Base-by-base conservation (phyloP, 2,797 vertebrate genomes). In the Triplophysa yarkandensis region DNA sequence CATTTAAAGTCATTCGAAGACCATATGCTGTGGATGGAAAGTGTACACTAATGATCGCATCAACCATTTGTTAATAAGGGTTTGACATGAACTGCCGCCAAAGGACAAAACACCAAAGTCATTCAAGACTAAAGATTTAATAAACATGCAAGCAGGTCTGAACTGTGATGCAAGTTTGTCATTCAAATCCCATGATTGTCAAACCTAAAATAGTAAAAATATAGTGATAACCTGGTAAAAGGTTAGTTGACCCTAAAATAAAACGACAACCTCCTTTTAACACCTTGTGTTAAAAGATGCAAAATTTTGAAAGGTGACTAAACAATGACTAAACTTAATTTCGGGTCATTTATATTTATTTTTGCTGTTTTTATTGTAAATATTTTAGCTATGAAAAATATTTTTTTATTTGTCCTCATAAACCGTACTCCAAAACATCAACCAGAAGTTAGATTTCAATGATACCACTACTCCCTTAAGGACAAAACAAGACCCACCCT, bases 11-110 rank as follows among this genome's bases (percentile, higher is more conserved):
- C 50, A 25, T 52, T 25, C 50, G 14, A 52, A 25, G 52, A 27
- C 25, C 50, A 65, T 66, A n/a, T 74, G 54, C 28, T 67, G 52
- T 2, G 21, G 23, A 48, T 58, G 28, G 46, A 21, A 54, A 52
- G 50, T 67, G 73, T 34, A 57, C 48, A 80, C 74, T 62, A 71
- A 62, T 71, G 32, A 71, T 27, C 21, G 30, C 44, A 25, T 52
- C 69, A 36, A 50, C 16, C 5, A 21, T 50, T 30, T 71, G 69
- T 63, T 34, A n/a, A 61, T 71, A 44, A 50, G 57, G 32, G 21
- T 71, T 28, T 60, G 69, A 63, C 52, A 62, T 71, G 36, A 62
- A 39, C 44, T 62, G 21, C 32, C 58, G 28, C 43, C 39, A 23
- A 23, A 71, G 58, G 44, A 62, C 32, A 71, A 62, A 52, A 63